A percentile compares a stretch with the other conserved stretches of the same genome.
These are phyloP conservation scores for Heliconius aoede DNA, from an alignment of 2,888 invertebrate species.

Conservation along the genomic window DNA sequence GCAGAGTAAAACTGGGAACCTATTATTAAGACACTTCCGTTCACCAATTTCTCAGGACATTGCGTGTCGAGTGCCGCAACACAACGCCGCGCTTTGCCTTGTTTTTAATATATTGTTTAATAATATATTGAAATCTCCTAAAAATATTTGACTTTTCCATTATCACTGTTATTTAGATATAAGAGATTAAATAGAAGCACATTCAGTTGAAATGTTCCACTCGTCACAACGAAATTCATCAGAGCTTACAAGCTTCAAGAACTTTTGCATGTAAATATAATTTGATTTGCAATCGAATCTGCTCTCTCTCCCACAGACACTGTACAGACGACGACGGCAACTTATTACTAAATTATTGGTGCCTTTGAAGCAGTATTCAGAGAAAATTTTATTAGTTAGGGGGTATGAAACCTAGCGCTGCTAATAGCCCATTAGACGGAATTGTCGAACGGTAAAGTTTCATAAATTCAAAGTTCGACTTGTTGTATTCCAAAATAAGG, in stretches of 20 bases:
- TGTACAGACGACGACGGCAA: slow-evolving; percentile 16
- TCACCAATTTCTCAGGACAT: too few relatives aligned
- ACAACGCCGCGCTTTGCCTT: too few relatives aligned
- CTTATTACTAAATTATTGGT: slow-evolving; percentile 39
- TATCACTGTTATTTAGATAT: too few relatives aligned
- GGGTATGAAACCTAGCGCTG: slow-evolving; percentile 44
- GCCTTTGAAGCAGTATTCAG: slow-evolving; percentile 49
- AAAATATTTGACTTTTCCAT: too few relatives aligned
- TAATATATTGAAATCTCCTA: too few relatives aligned
- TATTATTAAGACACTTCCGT: too few relatives aligned
- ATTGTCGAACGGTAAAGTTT: slow-evolving; percentile 18
- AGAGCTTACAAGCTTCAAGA: background rate
- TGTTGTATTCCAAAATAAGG: background rate
- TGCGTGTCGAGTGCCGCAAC: too few relatives aligned
- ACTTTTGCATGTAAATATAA: slow-evolving; percentile 9
- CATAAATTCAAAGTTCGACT: slow-evolving; percentile 7
- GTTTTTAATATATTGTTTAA: too few relatives aligned
- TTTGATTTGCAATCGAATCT: slow-evolving; percentile 15
- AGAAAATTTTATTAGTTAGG: slow-evolving; percentile 52
- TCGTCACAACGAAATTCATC: background rate
- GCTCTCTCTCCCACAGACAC: background rate
- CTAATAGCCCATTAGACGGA: slow-evolving; percentile 42
- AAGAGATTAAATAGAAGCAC: too few relatives aligned
- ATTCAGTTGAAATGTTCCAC: too few relatives aligned
- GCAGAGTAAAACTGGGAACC: too few relatives aligned